Evolutionary conservation across 2,113 vertebrate genomes (phyloP), one percentile per base, ranked within the genome.

Genomic region (Amphilophus citrinellus): DNA sequence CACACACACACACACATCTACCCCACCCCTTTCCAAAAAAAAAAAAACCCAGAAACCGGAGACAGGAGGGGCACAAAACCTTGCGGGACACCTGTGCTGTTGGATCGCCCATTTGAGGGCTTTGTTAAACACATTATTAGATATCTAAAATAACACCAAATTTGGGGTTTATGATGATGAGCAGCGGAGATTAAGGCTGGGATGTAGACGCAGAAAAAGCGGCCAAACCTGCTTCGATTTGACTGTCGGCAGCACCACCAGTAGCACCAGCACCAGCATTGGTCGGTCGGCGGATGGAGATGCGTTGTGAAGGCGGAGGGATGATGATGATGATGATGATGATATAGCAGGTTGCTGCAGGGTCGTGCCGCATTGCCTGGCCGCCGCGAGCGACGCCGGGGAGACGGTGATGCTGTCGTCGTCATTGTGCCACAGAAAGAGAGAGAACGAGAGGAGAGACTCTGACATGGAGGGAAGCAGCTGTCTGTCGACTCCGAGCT

Each of bases 361-460:
- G 96, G 92, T 87, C 63, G 83, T 97, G 96, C 96, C 97, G 97
- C 97, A 97, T 95, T 94, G 96, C 96, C 94, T 94, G 88, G 92
- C 87, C 91, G 88, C 93, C 90, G 92, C 90, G 85, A 88, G 88
- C 82, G 85, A 85, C 93, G 93, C 92, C 92, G 91, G 84, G 92
- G 91, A 93, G 89, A 88, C 92, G 89, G 91, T 93, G 89, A 92
- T 89, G 93, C 85, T 91, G 92, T 89, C 84, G 84, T 92, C 89
- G 88, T 93, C 62, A 93, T 94, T 89, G 84, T 87, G 86, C 86
- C 90, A 88, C 84, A 57, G 84, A 84, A 44, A 73, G 68, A 61
- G 76, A 87, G 87, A 89, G 77, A 71, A 79, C 32, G 80, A 82
- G 79, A 59, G 78, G 84, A 88, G 88, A 60, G 80, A 75, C 81